phyloP scores from a whole-genome alignment of 1,140 invertebrate genomes.

The Caligus rogercresseyi region DNA sequence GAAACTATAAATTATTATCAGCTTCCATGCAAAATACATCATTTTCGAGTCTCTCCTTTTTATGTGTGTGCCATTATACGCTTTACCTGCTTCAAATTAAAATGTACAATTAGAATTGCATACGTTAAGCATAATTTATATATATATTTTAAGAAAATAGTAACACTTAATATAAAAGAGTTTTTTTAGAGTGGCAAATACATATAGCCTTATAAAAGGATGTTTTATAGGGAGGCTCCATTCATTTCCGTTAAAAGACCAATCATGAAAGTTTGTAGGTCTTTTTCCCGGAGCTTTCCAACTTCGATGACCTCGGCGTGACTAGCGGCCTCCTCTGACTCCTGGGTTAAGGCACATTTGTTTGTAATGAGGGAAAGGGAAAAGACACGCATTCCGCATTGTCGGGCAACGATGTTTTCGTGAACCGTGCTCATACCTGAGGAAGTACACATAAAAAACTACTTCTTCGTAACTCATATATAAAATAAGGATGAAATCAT shows the following conservation, averaged over 20 bases:
- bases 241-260: neutral
- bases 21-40: neutral
- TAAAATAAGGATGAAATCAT: too few species aligned
- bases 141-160: too few species aligned
- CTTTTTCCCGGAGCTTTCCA: neutral
- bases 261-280: neutral
- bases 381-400: conserved; percentile 75
- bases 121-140: too few species aligned
- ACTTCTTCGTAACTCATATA: too few species aligned
- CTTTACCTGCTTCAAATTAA: neutral
- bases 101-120: too few species aligned
- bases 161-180: too few species aligned
- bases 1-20: neutral
- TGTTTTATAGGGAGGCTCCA: too few species aligned
- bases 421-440: conserved; percentile 77
- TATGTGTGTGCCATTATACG: neutral
- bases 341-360: conserved; percentile 60
- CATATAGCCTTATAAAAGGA: too few species aligned
- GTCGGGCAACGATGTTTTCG: conserved; percentile 68
- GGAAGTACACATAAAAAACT: conserved; percentile 62
- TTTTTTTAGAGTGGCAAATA: too few species aligned
- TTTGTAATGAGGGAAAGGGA: conserved; percentile 85
- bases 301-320: conserved; percentile 58
- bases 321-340: conserved; percentile 47
- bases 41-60: neutral